Base-by-base conservation (phyloP, 2,888 invertebrate species). In the Hirtodrosophila histrioides region DNA sequence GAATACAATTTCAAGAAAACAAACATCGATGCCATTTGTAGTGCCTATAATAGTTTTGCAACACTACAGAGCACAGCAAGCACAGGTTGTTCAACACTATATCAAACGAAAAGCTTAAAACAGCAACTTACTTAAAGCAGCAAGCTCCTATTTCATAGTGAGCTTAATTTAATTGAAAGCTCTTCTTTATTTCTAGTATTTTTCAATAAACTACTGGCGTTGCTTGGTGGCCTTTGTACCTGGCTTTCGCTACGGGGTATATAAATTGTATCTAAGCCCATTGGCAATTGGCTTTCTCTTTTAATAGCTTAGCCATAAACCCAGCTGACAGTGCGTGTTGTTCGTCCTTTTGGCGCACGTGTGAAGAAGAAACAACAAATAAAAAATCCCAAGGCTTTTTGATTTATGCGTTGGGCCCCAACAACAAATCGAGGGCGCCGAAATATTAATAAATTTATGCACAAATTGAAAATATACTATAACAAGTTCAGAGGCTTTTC, bases 401-500 rank as follows among this genome's bases (percentile, higher is more conserved):
- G 77, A 83, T 73, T 82, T 83, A 79, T 72, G 77, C 33, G 36
- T 17, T 17, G 17, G 17, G 17, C 17, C 24, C 36, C 17, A 39
- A 51, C 29, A 24, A 65, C 11, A 61, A 61, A 63, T 57, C 36
- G 44, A 65, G 53, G 58, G 48, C 46, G 37, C 37, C 54, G 24
- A 54, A 73, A 82, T 70, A 83, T 69, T 84, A 80, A 78, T 83
- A 81, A 86, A 72, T 69, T 48, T 31, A 5, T 53, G 36, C 44
- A 45, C 71, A 66, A 75, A 80, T 77, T 84, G 75, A 77, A 86
- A 63, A 61, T 58, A 17, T 17, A 17, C 17, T 17, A 65, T 45
- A 75, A 68, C 48, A 60, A 68, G 62, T 64, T 55, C 40, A 39
- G 48, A 50, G 37, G n/a, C n/a, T n/a, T n/a, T n/a, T n/a, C n/a